Evolutionary conservation across 1,140 invertebrate species (phyloP).

Genomic region (Oreohelix idahoensis): DNA sequence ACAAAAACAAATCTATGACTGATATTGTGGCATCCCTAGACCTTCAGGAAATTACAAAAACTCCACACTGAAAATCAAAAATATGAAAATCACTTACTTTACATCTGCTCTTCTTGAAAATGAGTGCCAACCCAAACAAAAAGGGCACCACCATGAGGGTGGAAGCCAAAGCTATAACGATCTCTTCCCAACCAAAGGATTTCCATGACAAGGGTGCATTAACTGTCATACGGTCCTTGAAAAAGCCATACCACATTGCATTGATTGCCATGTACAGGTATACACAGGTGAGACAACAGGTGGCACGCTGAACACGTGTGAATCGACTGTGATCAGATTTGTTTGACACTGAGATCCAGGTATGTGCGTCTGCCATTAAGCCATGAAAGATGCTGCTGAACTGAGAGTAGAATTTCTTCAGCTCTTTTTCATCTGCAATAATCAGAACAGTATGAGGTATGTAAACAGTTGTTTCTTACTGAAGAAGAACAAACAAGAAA

Average conservation of each 20-base stretch:
- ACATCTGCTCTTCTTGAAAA: conserved; percentile 65
- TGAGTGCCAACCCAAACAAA: conserved; percentile 56
- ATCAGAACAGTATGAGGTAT: background rate
- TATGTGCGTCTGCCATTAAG: conserved; percentile 61
- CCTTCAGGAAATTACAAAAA: no score
- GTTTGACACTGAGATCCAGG: conserved; percentile 67
- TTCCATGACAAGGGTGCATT: conserved; percentile 26
- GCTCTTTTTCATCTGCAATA: conserved; percentile 45
- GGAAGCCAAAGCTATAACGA: conserved; percentile 63
- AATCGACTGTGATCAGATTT: conserved; percentile 66
- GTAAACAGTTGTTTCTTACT: no score
- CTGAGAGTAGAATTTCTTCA: conserved; percentile 51
- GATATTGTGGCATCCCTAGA: no score
- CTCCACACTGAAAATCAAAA: no score
- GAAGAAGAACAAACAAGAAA: no score
- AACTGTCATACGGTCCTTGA: conserved; percentile 51
- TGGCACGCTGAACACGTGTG: conserved; percentile 67
- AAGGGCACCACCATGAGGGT: conserved; percentile 64
- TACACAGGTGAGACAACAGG: conserved; percentile 64
- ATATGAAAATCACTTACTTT: conserved; percentile 52
- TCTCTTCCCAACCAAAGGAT: conserved; percentile 65
- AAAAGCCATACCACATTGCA: conserved; percentile 68
- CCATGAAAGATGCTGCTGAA: conserved; percentile 49
- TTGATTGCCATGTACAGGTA: conserved; percentile 65
- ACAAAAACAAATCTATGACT: no score